phyloP scores from a whole-genome alignment of 2,888 invertebrate species.

The Polymixis flavicincta region DNA sequence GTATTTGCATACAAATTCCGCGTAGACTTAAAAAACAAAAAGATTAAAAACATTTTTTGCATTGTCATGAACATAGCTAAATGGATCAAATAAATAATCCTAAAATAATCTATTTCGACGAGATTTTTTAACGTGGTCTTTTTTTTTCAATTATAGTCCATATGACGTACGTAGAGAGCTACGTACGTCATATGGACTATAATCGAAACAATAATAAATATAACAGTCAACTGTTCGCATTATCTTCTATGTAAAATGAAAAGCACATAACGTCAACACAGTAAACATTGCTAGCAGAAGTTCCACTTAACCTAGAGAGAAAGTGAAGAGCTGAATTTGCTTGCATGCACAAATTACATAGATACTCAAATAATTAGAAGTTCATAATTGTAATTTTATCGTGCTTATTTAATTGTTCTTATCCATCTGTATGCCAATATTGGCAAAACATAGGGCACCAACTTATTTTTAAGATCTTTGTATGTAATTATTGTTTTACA shows the following conservation, averaged over 20 bases:
- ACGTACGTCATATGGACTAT: conserved; percentile 19
- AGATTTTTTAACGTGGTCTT: not conserved
- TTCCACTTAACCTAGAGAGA: not conserved
- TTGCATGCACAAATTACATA: too few relatives aligned
- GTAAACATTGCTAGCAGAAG: conserved; percentile 19
- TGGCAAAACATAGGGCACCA: too few relatives aligned
- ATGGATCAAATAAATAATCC: conserved; percentile 1
- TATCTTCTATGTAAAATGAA: conserved; percentile 11
- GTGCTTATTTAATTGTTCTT: too few relatives aligned
- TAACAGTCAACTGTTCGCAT: conserved; percentile 23
- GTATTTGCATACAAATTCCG: not conserved
- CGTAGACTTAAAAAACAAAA: not conserved
- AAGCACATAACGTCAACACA: not conserved
- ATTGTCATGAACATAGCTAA: conserved; percentile 8
- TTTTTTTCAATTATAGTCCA: too few relatives aligned
- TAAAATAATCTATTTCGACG: not conserved
- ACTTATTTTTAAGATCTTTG: too few relatives aligned
- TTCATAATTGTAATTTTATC: too few relatives aligned
- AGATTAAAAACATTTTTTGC: too few relatives aligned
- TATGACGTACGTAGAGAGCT: too few relatives aligned
- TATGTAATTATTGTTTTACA: too few relatives aligned
- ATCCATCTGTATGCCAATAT: too few relatives aligned
- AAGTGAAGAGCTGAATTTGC: not conserved
- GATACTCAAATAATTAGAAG: too few relatives aligned
- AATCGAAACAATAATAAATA: conserved; percentile 25